These are phyloP conservation scores for Scrobipalpa costella DNA, from an alignment of 2,888 invertebrate species.

Conservation along the genomic window DNA sequence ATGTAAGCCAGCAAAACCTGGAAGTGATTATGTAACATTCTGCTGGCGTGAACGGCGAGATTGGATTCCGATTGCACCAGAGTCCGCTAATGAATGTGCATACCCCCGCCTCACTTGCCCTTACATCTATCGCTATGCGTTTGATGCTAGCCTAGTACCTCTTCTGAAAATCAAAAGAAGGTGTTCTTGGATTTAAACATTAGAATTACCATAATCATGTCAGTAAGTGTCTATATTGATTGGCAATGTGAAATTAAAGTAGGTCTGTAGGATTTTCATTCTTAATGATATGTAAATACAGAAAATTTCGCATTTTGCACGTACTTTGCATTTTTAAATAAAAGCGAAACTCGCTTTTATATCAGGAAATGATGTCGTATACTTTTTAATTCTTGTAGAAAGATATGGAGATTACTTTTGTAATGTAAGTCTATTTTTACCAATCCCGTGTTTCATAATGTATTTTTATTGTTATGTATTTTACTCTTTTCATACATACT, in stretches of 20 bases:
- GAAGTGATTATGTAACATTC: slow-evolving; percentile 53
- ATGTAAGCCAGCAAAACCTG: no score
- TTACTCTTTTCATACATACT: no score
- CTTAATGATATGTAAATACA: slow-evolving; percentile 11
- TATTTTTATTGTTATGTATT: no score
- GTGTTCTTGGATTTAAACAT: no score
- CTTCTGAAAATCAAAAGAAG: no score
- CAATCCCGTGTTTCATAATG: no score
- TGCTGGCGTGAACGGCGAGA: slow-evolving; percentile 51
- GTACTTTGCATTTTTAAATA: slow-evolving; percentile 5
- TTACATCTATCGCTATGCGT: slow-evolving; percentile 30
- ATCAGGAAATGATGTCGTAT: not conserved
- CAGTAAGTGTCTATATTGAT: not conserved
- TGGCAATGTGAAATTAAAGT: not conserved
- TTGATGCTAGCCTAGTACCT: not conserved
- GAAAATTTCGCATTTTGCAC: slow-evolving; percentile 5
- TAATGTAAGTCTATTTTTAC: not conserved
- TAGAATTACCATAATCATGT: no score
- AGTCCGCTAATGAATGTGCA: slow-evolving; percentile 61
- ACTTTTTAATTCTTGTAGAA: not conserved
- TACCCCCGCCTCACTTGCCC: slow-evolving; percentile 40
- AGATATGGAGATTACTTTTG: not conserved
- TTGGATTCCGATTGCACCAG: slow-evolving; percentile 68
- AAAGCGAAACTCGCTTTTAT: not conserved
- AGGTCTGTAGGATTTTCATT: not conserved